Conservation (phyloP, 2,113 vertebrate genomes). For the Morone chrysops region DNA sequence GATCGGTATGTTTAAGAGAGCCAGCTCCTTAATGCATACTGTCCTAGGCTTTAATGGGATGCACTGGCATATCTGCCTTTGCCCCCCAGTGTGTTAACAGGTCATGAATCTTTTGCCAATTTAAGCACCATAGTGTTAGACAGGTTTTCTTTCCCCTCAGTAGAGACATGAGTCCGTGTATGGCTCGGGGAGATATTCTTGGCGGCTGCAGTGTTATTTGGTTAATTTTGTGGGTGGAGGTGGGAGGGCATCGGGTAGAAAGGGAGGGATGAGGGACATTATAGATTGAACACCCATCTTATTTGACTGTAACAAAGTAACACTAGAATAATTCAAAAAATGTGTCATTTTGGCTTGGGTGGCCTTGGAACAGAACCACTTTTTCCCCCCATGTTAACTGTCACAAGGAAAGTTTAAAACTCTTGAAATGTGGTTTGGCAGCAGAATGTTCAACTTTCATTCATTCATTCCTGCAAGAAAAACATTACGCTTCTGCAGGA, state of each 20-base stretch:
- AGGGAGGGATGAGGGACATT: slow-evolving; percentile 74
- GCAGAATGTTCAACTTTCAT: slow-evolving; percentile 37
- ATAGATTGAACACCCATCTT: slow-evolving; percentile 79
- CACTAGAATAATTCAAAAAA: slow-evolving; percentile 43
- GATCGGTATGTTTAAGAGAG: slow-evolving; percentile 91
- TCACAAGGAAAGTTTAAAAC: slow-evolving; percentile 38
- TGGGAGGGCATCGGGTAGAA: neutral
- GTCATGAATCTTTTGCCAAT: slow-evolving; percentile 80
- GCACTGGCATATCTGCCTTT: slow-evolving; percentile 81
- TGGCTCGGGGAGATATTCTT: slow-evolving; percentile 73
- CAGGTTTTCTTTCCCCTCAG: neutral
- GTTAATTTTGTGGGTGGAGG: slow-evolving; percentile 65
- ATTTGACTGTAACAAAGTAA: slow-evolving; percentile 33
- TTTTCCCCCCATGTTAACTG: slow-evolving; percentile 35
- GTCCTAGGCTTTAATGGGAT: slow-evolving; percentile 82
- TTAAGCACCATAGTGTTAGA: slow-evolving; percentile 67
- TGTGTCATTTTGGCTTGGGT: slow-evolving; percentile 51
- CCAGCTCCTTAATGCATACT: slow-evolving; percentile 91
- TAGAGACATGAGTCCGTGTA: slow-evolving; percentile 31
- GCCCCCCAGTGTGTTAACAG: slow-evolving; percentile 88
- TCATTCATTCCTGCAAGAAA: slow-evolving; percentile 52
- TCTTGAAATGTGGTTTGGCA: slow-evolving; percentile 65
- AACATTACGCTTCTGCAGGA: slow-evolving; percentile 27
- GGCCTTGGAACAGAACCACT: slow-evolving; percentile 45
- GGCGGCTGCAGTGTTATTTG: slow-evolving; percentile 82